Evolutionary conservation across 2,113 vertebrate genomes (phyloP), one percentile per base, ranked within the genome.

Genomic region (Bothrops jararaca): DNA sequence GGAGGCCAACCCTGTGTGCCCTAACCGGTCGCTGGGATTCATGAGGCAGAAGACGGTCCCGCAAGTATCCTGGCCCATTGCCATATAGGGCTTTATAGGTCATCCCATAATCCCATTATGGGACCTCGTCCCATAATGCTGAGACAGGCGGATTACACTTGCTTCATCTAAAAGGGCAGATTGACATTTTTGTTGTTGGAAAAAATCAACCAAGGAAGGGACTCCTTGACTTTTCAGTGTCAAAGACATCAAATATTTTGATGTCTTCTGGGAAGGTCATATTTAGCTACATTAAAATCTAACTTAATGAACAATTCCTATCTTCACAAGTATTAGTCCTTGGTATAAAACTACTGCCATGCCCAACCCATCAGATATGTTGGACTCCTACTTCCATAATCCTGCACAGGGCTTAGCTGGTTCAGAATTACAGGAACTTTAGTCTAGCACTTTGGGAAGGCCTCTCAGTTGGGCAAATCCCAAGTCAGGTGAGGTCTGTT

Each of bases 341-440:
- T 0, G 0, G 56, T 48, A 1, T 64, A 56, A 0, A 2, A 1
- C 45, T 0, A 87, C 7, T 80, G 34, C 34, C 7, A 22, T 80
- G 15, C 34, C 34, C n/a, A 9, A 80, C 34, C 15, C 69, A 39
- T 80, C 18, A 34, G 12, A 12, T 69, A 34, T 34, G 13, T 69
- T 69, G 29, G 64, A 69, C 2, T n/a, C 13, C 64, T 74, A 34
- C n/a, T 74, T 80, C 74, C 18, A 20, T 80, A 80, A 39, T 80
- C 15, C 69, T 80, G 5, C 18, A 80, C 3, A 9, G 34, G 20
- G 34, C 0, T 42, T 80, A 80, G 39, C 74, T 80, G 34, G 34
- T 34, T 42, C 18, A 80, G 8, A 80, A 80, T 80, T 80, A 80
- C 39, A 34, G 74, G 34, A 80, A 3, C 3, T 0, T 6, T 42